These are phyloP conservation scores for Pemphredon lugubris DNA, from an alignment of 2,888 invertebrate species.

Conservation along the genomic window DNA sequence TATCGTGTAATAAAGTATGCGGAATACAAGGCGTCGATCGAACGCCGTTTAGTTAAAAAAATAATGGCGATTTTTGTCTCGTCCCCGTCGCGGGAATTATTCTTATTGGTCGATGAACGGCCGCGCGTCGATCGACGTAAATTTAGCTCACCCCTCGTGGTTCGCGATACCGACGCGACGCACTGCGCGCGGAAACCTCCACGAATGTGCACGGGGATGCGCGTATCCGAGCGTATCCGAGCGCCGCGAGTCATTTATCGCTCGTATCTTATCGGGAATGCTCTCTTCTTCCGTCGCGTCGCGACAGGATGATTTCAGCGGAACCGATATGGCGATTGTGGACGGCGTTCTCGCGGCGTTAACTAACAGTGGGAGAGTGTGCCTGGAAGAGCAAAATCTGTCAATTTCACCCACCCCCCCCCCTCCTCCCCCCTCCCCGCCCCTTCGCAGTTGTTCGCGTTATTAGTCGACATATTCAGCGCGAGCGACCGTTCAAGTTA, in stretches of 20 bases:
- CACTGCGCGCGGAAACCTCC: slow-evolving; percentile 31
- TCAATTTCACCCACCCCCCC: too few relatives aligned
- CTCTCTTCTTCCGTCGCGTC: neutral
- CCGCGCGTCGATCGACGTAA: slow-evolving; percentile 48
- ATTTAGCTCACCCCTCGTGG: slow-evolving; percentile 28
- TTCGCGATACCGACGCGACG: slow-evolving; percentile 25
- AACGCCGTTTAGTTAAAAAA: slow-evolving; percentile 26
- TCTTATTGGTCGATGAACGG: slow-evolving; percentile 56
- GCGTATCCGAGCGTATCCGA: slow-evolving; percentile 42
- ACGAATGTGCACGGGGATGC: slow-evolving; percentile 27
- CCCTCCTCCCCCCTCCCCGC: too few relatives aligned
- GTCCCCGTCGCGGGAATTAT: slow-evolving; percentile 18
- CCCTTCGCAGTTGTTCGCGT: too few relatives aligned
- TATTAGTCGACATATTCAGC: neutral
- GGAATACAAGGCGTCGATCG: slow-evolving; percentile 57
- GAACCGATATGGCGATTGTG: too few relatives aligned
- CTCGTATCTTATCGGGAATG: slow-evolving; percentile 56
- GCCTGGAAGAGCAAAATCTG: too few relatives aligned
- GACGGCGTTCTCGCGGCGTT: neutral
- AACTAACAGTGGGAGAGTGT: too few relatives aligned
- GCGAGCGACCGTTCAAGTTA: slow-evolving; percentile 10
- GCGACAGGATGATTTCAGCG: neutral
- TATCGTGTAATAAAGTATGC: slow-evolving; percentile 56
- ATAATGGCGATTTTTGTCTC: slow-evolving; percentile 45
- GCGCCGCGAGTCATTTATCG: slow-evolving; percentile 54